Evolutionary conservation across 2,888 invertebrate species (phyloP), one percentile per base, ranked within the genome.

Genomic region (Hedya salicella): DNA sequence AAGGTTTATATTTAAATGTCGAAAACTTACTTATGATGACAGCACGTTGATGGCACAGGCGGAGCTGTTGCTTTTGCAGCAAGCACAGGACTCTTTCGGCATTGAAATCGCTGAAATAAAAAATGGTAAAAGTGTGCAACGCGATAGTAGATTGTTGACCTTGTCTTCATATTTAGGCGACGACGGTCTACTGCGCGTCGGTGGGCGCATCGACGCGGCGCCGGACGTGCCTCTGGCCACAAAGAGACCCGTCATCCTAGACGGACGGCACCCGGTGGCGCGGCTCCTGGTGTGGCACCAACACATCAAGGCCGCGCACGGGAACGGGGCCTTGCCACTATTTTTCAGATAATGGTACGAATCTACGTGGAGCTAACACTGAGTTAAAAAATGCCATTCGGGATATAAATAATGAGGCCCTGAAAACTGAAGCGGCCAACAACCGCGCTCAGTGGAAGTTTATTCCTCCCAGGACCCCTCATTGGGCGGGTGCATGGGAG

Each of bases 1-100:
- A 14, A 13, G 42, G 3, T 65, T 62, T 32, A 50, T 65, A 21
- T 46, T 62, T 2, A 67, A 57, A 40, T 54, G 56, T 57, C 32
- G 6, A 11, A 16, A 49, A 8, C 19, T 6, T 13, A 21, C 25
- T 36, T 16, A 14, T 9, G 49, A 46, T 11, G n/a, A 30, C 48
- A 19, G 19, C 46, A 14, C 13, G 13, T 9, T 40, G 19, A 30
- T 32, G 53, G 50, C 53, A 25, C 32, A 48, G n/a, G 67, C 67
- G 1, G 62, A 62, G 39, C 21, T 13, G 1, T 11, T 68, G 32
- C 52, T 68, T 8, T 17, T 68, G 36, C 36, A 25, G 1, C 25
- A 68, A 9, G 50, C 67, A 1, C 67, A 68, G 30, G 48, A 48
- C 19, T 48, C 48, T 3, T 48, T 48, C 48, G 21, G 48, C 21